Conservation (phyloP, 2,113 vertebrate genomes). For the Corydoras maculifer region DNA sequence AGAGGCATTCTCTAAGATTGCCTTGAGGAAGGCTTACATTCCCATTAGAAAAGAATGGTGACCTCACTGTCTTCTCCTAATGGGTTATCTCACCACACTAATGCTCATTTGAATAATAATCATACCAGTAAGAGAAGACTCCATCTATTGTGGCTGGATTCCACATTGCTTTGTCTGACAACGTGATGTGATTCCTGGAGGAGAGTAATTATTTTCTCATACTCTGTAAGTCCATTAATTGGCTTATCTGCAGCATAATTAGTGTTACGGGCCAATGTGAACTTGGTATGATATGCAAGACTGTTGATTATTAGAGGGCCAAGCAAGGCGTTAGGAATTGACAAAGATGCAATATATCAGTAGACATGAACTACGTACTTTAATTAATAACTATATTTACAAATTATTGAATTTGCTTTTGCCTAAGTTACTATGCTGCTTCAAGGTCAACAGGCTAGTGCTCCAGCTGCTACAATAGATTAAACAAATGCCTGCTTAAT, state of each 20-base stretch:
- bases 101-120: conserved; percentile 60
- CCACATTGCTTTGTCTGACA: conserved; percentile 56
- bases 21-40: conserved; percentile 16
- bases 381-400: conserved; percentile 32
- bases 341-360: conserved; percentile 13
- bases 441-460: not conserved
- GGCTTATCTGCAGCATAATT: conserved; percentile 68
- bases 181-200: conserved; percentile 59
- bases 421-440: conserved; percentile 24
- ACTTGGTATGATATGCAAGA: conserved; percentile 54
- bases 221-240: conserved; percentile 65
- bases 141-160: conserved; percentile 62
- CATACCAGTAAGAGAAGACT: conserved; percentile 53
- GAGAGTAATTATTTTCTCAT: conserved; percentile 65
- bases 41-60: conserved; percentile 32
- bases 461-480: not conserved
- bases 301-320: conserved; percentile 55
- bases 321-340: conserved; percentile 18
- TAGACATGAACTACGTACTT: conserved; percentile 28
- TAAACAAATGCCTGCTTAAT: not conserved
- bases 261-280: conserved; percentile 56
- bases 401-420: conserved; percentile 16
- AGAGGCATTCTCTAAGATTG: not conserved
- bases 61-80: conserved; percentile 37
- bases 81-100: conserved; percentile 38